These are phyloP conservation scores for Lepisosteus osseus DNA, from an alignment of 2,113 vertebrate genomes.

Conservation along the genomic window DNA sequence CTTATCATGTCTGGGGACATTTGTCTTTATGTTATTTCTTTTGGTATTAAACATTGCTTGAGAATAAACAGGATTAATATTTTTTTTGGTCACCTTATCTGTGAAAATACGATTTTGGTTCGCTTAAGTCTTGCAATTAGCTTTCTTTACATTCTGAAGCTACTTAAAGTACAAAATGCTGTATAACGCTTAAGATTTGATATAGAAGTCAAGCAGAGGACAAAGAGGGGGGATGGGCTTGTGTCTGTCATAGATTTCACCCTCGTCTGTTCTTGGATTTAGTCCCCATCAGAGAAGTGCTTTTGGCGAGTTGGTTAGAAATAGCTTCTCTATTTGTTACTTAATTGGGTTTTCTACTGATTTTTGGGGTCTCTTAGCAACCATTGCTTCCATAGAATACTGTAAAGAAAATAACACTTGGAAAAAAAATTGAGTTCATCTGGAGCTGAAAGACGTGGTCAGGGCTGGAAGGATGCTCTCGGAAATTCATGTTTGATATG, in stretches of 20 bases:
- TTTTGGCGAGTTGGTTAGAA: slow-evolving; percentile 40
- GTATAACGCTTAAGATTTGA: slow-evolving; percentile 28
- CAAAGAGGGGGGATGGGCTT: slow-evolving; percentile 24
- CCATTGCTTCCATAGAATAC: slow-evolving; percentile 31
- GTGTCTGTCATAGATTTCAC: slow-evolving; percentile 28
- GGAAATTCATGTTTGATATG: slow-evolving; percentile 2
- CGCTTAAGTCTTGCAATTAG: slow-evolving; percentile 45
- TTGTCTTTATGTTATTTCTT: too few relatives aligned
- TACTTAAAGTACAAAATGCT: slow-evolving; percentile 45
- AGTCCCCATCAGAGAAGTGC: slow-evolving; percentile 23
- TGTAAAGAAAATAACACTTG: slow-evolving; percentile 34
- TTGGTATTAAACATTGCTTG: too few relatives aligned
- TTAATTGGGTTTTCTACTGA: slow-evolving; percentile 32
- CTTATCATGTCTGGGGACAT: too few relatives aligned
- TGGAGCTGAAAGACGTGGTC: slow-evolving; percentile 27
- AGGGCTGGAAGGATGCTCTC: slow-evolving; percentile 2
- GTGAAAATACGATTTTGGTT: slow-evolving; percentile 40
- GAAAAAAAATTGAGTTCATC: slow-evolving; percentile 31
- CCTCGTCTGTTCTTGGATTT: slow-evolving; percentile 48
- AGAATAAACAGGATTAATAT: slow-evolving; percentile 56
- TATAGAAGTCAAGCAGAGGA: slow-evolving; percentile 42
- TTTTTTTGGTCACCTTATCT: slow-evolving; percentile 16
- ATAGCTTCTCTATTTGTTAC: slow-evolving; percentile 26
- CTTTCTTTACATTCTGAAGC: slow-evolving; percentile 43
- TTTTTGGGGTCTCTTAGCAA: slow-evolving; percentile 40